phyloP scores from a whole-genome alignment of 2,888 invertebrate species.

The Barypeithes pellucidus region DNA sequence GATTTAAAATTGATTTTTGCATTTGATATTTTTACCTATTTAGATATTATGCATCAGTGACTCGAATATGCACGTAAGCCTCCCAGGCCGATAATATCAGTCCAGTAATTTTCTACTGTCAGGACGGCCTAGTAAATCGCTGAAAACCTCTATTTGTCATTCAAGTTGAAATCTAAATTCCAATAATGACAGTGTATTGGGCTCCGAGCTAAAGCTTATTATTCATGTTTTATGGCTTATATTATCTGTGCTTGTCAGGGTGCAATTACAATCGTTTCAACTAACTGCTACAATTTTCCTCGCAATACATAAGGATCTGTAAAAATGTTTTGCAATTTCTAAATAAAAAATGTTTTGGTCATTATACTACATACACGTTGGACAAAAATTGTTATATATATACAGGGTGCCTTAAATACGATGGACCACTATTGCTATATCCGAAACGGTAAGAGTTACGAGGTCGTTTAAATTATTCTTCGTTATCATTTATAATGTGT shows the following conservation, averaged over 20 bases:
- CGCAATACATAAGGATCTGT: background rate
- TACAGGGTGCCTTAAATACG: too few relatives aligned
- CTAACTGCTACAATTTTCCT: constrained; percentile 1
- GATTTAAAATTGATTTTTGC: background rate
- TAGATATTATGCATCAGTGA: background rate
- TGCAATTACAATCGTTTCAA: constrained; percentile 7
- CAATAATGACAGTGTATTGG: constrained; percentile 9
- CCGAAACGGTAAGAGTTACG: too few relatives aligned
- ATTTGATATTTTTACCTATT: background rate
- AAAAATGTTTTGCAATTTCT: background rate
- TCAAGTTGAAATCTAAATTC: background rate
- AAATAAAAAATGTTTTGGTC: background rate
- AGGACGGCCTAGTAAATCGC: background rate
- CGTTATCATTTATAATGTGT: too few relatives aligned
- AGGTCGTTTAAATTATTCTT: too few relatives aligned
- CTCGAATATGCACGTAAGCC: background rate
- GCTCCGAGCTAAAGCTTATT: constrained; percentile 17
- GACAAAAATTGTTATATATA: too few relatives aligned
- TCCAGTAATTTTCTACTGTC: background rate
- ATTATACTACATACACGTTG: too few relatives aligned
- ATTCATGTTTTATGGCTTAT: constrained; percentile 20
- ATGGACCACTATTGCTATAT: too few relatives aligned
- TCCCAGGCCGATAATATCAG: background rate
- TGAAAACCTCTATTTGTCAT: constrained; percentile 14
- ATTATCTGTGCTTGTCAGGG: constrained; percentile 13